phyloP scores from a whole-genome alignment of 2,888 invertebrate species.

The Andrena bicolor region DNA sequence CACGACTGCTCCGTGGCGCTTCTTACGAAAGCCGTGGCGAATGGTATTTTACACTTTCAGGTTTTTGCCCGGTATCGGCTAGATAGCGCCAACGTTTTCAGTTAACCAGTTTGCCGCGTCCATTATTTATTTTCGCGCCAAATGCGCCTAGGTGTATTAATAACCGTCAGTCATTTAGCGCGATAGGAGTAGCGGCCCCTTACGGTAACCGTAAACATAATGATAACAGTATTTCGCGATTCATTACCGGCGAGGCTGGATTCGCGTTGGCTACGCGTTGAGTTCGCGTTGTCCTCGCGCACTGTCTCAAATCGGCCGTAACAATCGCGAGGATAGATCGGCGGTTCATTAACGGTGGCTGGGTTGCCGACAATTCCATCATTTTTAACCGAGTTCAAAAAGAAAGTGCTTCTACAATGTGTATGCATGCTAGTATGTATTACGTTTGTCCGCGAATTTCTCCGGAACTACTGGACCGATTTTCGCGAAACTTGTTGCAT shows the following conservation, averaged over 20 bases:
- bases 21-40: not conserved
- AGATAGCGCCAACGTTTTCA: constrained; percentile 9
- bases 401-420: too few species aligned
- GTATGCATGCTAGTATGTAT: too few species aligned
- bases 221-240: constrained; percentile 10
- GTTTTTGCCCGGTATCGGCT: constrained; percentile 10
- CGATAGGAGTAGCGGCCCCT: not conserved
- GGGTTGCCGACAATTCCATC: not conserved
- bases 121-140: not conserved
- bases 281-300: not conserved
- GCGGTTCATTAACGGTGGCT: not conserved
- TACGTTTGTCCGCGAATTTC: too few species aligned
- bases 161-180: constrained; percentile 2
- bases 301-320: not conserved
- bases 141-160: constrained; percentile 12
- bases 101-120: not conserved
- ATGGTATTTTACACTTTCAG: constrained; percentile 21
- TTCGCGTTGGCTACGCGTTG: not conserved
- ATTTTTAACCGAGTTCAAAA: too few species aligned
- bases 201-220: constrained; percentile 27
- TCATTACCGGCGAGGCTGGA: not conserved
- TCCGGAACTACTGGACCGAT: too few species aligned
- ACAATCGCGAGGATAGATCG: not conserved
- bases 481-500: too few species aligned
- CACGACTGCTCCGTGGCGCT: constrained; percentile 14